Evolutionary conservation across 2,113 vertebrate genomes (phyloP), one percentile per base, ranked within the genome.

Genomic region (Sinocyclocheilus grahami): DNA sequence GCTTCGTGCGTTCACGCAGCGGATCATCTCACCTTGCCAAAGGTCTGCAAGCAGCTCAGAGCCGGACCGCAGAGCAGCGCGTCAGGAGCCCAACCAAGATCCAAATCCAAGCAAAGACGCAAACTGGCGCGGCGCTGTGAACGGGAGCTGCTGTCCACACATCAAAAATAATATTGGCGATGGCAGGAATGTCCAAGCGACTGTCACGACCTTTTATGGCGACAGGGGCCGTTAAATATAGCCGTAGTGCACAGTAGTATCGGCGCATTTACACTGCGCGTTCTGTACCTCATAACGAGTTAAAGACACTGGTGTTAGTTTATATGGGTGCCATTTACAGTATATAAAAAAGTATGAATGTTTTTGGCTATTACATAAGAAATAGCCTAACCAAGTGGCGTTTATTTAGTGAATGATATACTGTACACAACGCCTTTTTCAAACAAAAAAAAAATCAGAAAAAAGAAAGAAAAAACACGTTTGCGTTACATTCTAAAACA

Each of bases 131-230:
- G 82, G 90, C 89, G 89, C 89, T 92, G 90, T 92, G 91, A 90
- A 92, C 95, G 93, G 92, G 91, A 93, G 51, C 94, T 93, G 94
- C 83, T 48, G n/a, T 48, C 95, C 92, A 94, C 95, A 94, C 96
- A 95, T 96, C 96, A 96, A 96, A 98, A 99, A 99, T 99, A 98
- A 98, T 97, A 91, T 94, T 91, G 95, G 96, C 94, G 93, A 96
- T 94, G 93, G 95, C 91, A 94, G 94, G 96, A 97, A 96, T 97
- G 97, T 95, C 94, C 94, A 91, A 93, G 96, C 95, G 91, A 90
- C 94, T 95, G 93, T 95, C 95, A 86, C 94, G 95, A 90, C 98
- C 98, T 98, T 99, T 97, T 99, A 99, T 97, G 98, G 98, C 91
- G 92, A 96, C 91, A 89, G 90, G 93, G 92, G 91, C 80, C 86